A percentile compares a stretch with the other conserved stretches of the same genome.
These are phyloP conservation scores for Picathartes gymnocephalus DNA, from an alignment of 2,113 vertebrate genomes.

Conservation along the genomic window DNA sequence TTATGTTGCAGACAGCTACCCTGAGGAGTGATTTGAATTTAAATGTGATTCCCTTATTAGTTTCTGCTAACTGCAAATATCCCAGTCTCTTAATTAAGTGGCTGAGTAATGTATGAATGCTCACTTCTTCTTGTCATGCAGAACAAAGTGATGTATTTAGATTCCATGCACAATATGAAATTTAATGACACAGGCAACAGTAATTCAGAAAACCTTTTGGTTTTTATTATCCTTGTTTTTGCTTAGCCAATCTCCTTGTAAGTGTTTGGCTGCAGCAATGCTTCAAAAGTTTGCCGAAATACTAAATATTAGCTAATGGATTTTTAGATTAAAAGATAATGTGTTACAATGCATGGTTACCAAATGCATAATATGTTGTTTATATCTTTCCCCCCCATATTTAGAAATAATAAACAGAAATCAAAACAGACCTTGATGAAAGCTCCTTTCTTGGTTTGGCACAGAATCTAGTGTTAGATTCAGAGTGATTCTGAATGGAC, in stretches of 20 bases:
- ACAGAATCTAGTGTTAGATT: slow-evolving; percentile 11
- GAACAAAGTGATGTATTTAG: slow-evolving; percentile 84
- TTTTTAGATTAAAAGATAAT: slow-evolving; percentile 51
- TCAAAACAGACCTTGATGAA: not conserved
- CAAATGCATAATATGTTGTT: not conserved
- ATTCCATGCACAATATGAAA: slow-evolving; percentile 85
- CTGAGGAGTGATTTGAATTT: slow-evolving; percentile 86
- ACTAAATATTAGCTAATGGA: slow-evolving; percentile 46
- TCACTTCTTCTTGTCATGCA: slow-evolving; percentile 82
- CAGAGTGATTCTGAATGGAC: slow-evolving; percentile 14
- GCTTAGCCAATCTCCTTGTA: slow-evolving; percentile 54
- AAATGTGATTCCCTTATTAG: slow-evolving; percentile 85
- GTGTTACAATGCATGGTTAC: not conserved
- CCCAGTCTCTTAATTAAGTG: slow-evolving; percentile 84
- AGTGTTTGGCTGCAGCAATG: slow-evolving; percentile 42
- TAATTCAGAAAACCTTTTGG: slow-evolving; percentile 76
- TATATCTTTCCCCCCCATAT: not conserved
- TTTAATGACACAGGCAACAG: slow-evolving; percentile 79
- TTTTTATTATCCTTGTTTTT: slow-evolving; percentile 72
- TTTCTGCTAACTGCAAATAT: slow-evolving; percentile 85
- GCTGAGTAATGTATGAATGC: slow-evolving; percentile 83
- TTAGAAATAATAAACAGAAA: slow-evolving; percentile 34
- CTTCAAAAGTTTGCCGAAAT: slow-evolving; percentile 54
- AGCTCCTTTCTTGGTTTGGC: slow-evolving; percentile 4
- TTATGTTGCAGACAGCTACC: slow-evolving; percentile 81